A percentile compares a stretch with the other conserved stretches of the same genome.
phyloP scores from a whole-genome alignment of 2,113 vertebrate species.

The Rhabdomys dilectus region DNA sequence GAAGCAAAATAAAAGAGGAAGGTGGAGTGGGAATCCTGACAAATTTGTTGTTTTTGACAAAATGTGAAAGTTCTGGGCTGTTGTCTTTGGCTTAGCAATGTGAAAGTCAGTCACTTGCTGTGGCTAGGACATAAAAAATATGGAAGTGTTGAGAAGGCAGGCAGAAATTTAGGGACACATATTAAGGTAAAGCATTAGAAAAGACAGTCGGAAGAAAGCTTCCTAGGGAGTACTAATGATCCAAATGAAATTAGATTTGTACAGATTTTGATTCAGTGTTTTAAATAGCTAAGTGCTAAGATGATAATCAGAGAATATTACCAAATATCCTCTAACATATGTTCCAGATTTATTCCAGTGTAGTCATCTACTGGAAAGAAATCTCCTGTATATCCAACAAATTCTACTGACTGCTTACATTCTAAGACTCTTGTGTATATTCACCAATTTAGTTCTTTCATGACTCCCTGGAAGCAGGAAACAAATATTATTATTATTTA shows the following conservation, averaged over 20 bases:
- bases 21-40: background rate
- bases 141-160: background rate
- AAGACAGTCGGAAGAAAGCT: background rate
- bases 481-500: background rate
- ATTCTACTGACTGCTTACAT: background rate
- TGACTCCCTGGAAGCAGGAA: background rate
- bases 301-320: slow-evolving; percentile 25
- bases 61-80: background rate
- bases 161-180: background rate
- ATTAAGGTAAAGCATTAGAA: slow-evolving; percentile 34
- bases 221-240: background rate
- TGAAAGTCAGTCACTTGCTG: background rate
- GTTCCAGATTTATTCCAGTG: background rate
- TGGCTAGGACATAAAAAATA: background rate
- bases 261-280: slow-evolving; percentile 29
- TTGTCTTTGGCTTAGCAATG: background rate
- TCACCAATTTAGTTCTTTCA: background rate
- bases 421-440: background rate
- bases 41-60: background rate
- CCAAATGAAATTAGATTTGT: slow-evolving; percentile 50
- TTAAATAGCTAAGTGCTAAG: slow-evolving; percentile 39
- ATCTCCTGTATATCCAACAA: background rate
- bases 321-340: background rate
- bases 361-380: background rate
- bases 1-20: background rate